Base-by-base conservation (phyloP, 92 coral and sea anemone genomes). In the Porites rus region DNA sequence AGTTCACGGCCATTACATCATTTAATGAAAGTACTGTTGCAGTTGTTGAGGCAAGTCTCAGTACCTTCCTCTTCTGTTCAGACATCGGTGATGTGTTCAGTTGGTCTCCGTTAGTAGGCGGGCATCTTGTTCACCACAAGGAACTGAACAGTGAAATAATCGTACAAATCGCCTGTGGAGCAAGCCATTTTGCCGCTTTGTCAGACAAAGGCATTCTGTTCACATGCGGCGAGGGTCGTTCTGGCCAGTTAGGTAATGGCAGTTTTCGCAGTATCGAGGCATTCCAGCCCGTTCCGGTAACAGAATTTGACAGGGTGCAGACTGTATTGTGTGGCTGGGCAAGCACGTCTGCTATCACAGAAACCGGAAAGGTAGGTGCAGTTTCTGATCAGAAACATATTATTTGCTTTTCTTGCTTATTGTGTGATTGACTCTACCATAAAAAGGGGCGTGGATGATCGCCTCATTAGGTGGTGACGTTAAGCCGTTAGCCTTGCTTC, bases 151-250 rank as follows among this genome's bases (percentile, higher is more conserved):
- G 75, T 81, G 82, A 79, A 75, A 90, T 93, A 46, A 89, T 93
- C 62, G 88, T 87, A 10, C 93, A 93, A 67, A 75, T 93, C 59
- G 94, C 92, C 8, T 93, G 96, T 80, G 96, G 96, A 8, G 79
- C 82, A 20, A 73, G 38, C 65, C 96, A 93, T 64, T 63, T 80
- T 56, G 94, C 80, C 46, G 96, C 92, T 25, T 68, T 93, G 63
- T 81, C 90, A 79, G 88, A 91, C 69, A 82, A 58, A 51, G 94
- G 96, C 59, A 51, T 17, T 21, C 53, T 93, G 20, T 88, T 60
- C 65, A 88, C 96, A 9, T 84, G 88, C 16, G 96, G 96, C 17
- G 66, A 61, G 69, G 94, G 94, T 4, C 17, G 43, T 31, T 69
- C 78, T 16, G 96, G 92, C 11, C 96, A 93, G 75, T 51, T 93